Base-by-base conservation (phyloP, 2,888 invertebrate species). In the Gibbula magus region DNA sequence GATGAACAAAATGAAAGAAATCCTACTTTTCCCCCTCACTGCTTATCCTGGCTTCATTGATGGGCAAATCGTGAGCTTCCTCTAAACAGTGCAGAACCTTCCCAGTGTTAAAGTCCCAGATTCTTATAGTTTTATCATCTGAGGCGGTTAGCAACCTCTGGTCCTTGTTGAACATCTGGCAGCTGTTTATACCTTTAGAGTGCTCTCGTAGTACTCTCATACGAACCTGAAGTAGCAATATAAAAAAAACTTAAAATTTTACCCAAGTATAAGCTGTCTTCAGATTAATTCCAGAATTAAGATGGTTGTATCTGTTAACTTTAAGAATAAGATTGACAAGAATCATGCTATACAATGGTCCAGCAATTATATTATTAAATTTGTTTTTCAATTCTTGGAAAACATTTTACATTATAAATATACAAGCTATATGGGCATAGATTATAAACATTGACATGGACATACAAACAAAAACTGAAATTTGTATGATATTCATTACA, bases 141-240 rank as follows among this genome's bases (percentile, higher is more conserved):
- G 91, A 91, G 7, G 89, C 87, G 35, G 91, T 89, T 13, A 92
- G 77, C n/a, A 92, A 86, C 77, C 86, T 88, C 20, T 85, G 70
- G 77, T 90, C 89, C 76, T 89, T 82, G 66, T 85, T 82, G 73
- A 89, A 86, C 83, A 89, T 90, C 79, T 89, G 88, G 81, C 92
- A 92, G 76, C 88, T 89, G 79, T 90, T 90, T 20, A 92, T 90
- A 70, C 87, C 81, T 61, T 89, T 91, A 74, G 77, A 86, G 79
- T 93, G 92, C 25, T 90, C 92, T 78, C 89, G 84, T n/a, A 91
- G 86, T 13, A 91, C 89, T 81, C 86, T 88, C 53, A 91, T 90
- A 77, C 88, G 86, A 22, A 92, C 91, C 92, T 92, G 80, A 52
- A 79, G 80, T 78, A 25, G 18, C 53, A 35, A 45, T 39, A 29